Percentiles rank a stretch among this genome's conserved stretches.
Conservation (phyloP, 1,140 invertebrate species). For the Lerema accius region DNA sequence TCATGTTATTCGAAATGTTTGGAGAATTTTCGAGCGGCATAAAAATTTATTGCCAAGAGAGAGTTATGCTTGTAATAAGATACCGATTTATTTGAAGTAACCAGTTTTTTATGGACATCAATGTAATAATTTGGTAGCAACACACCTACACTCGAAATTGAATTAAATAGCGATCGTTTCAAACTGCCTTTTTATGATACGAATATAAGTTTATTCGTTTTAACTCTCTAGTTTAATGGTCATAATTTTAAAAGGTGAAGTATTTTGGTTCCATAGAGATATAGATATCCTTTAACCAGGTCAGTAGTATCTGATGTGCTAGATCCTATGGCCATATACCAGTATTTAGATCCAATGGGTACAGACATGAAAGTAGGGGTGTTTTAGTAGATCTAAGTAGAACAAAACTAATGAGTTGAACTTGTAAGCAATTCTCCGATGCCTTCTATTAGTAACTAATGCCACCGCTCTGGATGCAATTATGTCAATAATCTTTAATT, state of each 20-base stretch:
- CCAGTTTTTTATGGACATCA: slow-evolving; percentile 8
- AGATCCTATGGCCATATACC: no score
- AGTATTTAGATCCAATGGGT: no score
- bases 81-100: slow-evolving; percentile 6
- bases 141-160: slow-evolving; percentile 15
- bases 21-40: slow-evolving; percentile 15
- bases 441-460: no score
- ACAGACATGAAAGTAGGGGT: no score
- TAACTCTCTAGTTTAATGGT: background rate
- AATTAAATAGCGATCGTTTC: slow-evolving; percentile 4
- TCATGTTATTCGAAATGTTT: slow-evolving; percentile 8
- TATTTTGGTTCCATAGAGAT: background rate
- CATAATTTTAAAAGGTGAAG: background rate
- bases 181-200: slow-evolving; percentile 2
- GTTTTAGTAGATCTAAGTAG: no score
- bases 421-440: no score
- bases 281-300: no score
- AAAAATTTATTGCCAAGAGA: slow-evolving; percentile 13
- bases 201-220: background rate
- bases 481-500: background rate
- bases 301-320: no score
- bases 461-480: no score
- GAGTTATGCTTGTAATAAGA: slow-evolving; percentile 13
- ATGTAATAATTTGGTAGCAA: slow-evolving; percentile 9
- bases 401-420: no score